A percentile compares a stretch with the other conserved stretches of the same genome.
Conservation (phyloP, 2,888 invertebrate genomes). For the Caenorhabditis sp. region DNA sequence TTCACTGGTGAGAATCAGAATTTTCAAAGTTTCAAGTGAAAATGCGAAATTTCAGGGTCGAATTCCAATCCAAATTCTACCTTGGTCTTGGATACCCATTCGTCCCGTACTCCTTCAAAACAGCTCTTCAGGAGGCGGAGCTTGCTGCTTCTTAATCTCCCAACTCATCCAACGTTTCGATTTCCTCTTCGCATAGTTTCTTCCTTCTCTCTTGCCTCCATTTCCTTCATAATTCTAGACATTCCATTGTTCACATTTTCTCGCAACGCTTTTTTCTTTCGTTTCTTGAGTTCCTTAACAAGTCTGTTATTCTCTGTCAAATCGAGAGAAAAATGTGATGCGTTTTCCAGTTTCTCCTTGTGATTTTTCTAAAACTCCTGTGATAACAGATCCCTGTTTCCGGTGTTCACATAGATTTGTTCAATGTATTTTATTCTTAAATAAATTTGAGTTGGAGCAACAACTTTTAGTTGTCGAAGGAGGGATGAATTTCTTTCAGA, state of each 20-base stretch:
- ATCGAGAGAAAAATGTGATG: conserved; percentile 58
- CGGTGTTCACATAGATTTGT: conserved; percentile 41
- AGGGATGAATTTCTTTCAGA: conserved; percentile 22
- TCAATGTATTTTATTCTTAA: conserved; percentile 38
- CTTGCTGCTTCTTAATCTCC: conserved; percentile 26
- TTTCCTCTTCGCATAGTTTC: conserved; percentile 39
- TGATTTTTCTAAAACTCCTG: conserved; percentile 37
- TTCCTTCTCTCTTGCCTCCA: conserved; percentile 24
- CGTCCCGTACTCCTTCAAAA: conserved; percentile 93
- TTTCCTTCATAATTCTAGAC: conserved; percentile 37
- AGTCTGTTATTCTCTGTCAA: conserved; percentile 48
- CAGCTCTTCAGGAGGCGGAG: conserved; percentile 79
- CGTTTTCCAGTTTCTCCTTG: conserved; percentile 29
- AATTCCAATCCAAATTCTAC: conserved; percentile 99
- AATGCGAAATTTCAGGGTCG: conserved; percentile 88
- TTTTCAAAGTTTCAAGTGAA: not conserved
- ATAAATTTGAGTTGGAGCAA: conserved; percentile 60
- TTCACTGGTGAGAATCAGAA: conserved; percentile 76
- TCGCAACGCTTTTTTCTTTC: conserved; percentile 60
- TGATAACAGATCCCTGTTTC: conserved; percentile 41
- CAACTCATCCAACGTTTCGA: conserved; percentile 12
- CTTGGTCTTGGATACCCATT: conserved; percentile 93
- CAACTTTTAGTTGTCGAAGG: conserved; percentile 53
- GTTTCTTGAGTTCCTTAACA: conserved; percentile 21
- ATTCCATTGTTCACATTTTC: conserved; percentile 38